Base-by-base conservation (phyloP, 2,888 invertebrate genomes). In the Andrena bicolor region DNA sequence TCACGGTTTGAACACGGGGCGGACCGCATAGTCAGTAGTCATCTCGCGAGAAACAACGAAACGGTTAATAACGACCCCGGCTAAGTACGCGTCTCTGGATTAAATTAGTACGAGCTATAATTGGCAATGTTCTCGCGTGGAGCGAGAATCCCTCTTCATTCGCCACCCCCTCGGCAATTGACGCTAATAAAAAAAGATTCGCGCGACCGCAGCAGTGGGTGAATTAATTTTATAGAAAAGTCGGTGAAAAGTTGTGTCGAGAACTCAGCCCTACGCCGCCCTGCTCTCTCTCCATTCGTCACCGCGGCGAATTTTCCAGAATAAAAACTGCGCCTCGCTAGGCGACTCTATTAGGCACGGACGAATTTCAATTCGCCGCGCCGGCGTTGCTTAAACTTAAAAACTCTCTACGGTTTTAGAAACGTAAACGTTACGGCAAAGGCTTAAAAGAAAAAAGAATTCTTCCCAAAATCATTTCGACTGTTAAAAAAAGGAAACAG, bases 1-100 rank as follows among this genome's bases (percentile, higher is more conserved):
- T 83, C 70, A 73, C 58, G 70, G 68, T 69, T 84, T 80, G 81
- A 83, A 84, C 84, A 80, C 80, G 84, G 80, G 41, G 80, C 73
- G 83, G 80, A 84, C 66, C 74, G 68, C 49, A 75, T 58, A 35
- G 68, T 65, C 58, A 70, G 56, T 81, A 68, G 61, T 64, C 35
- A 49, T 65, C 56, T 80, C 30, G 53, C 32, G 48, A 26, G 60
- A 26, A 53, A 60, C 41, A 66, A 30, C 68, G 60, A 73, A 78
- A 72, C 56, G 51, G 65, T 71, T 41, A 28, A 73, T 10, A 56
- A 69, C 30, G 58, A 73, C 48, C 41, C 73, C 72, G 77, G 66
- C 35, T 77, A 61, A 20, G 48, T 80, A 80, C 64, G 65, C 65
- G 48, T 30, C 23, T 30, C 23, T 32, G 48, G 20, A 77, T 80